A percentile compares a stretch with the other conserved stretches of the same genome.
Conservation (phyloP, 2,888 invertebrate species). For the Erynnis tages region DNA sequence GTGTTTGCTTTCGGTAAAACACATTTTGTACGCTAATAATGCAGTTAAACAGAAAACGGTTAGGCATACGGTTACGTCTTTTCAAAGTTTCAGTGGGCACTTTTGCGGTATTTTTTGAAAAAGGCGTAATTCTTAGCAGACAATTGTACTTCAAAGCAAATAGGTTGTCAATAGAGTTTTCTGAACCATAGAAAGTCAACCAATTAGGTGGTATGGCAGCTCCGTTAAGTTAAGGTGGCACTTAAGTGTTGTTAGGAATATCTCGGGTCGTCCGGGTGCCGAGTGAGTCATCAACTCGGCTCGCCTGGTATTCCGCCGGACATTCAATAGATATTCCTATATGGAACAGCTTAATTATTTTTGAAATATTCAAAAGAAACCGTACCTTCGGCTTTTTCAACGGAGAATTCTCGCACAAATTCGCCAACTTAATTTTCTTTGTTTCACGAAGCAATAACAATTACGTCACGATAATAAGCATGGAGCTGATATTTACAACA, state of each 20-base stretch:
- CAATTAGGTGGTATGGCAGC: conserved; percentile 31
- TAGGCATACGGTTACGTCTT: too few relatives aligned
- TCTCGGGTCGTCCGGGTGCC: conserved; percentile 23
- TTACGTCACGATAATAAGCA: conserved; percentile 76
- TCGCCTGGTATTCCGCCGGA: conserved; percentile 61
- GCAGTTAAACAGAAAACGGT: too few relatives aligned
- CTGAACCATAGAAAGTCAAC: conserved; percentile 9
- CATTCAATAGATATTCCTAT: conserved; percentile 50
- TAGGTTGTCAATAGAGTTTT: conserved; percentile 6
- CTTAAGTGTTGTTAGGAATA: conserved; percentile 31
- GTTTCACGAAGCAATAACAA: conserved; percentile 63
- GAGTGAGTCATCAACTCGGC: conserved; percentile 62
- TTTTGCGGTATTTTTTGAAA: too few relatives aligned
- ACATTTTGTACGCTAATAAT: too few relatives aligned
- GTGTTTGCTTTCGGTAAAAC: too few relatives aligned
- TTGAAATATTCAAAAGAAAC: background rate
- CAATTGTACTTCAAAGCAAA: conserved; percentile 3
- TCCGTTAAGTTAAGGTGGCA: conserved; percentile 47
- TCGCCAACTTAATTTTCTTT: conserved; percentile 66
- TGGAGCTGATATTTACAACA: conserved; percentile 74
- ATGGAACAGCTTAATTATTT: conserved; percentile 11
- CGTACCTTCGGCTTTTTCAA: conserved; percentile 33
- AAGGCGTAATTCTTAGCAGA: too few relatives aligned
- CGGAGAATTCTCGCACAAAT: conserved; percentile 41
- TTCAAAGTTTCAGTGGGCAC: too few relatives aligned